Conservation (phyloP, 2,888 invertebrate species). For the Cynaeus angustus region DNA sequence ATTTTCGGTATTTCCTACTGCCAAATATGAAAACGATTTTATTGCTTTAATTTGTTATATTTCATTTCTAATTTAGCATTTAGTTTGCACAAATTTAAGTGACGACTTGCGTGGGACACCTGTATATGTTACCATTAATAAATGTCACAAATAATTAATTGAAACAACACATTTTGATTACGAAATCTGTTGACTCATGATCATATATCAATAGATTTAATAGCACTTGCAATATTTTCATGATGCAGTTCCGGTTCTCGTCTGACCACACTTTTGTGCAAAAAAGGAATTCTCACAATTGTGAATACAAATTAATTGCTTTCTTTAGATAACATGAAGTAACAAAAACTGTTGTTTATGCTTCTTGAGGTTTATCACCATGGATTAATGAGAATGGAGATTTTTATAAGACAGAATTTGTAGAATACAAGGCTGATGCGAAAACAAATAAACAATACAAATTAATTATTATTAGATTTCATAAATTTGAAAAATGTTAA, state of each 20-base stretch:
- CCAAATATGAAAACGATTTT: background rate
- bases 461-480: too few species aligned
- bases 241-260: constrained; percentile 7
- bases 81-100: constrained; percentile 29
- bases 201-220: constrained; percentile 8
- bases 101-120: constrained; percentile 39
- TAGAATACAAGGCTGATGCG: too few species aligned
- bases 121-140: constrained; percentile 38
- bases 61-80: constrained; percentile 27
- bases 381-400: too few species aligned
- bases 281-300: constrained; percentile 2
- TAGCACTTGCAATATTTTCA: background rate
- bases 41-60: constrained; percentile 4
- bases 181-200: constrained; percentile 28
- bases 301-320: background rate
- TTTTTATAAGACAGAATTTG: too few species aligned
- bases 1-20: background rate
- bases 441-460: too few species aligned
- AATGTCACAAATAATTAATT: constrained; percentile 44
- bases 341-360: background rate
- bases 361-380: too few species aligned
- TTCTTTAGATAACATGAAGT: background rate
- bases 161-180: constrained; percentile 23
- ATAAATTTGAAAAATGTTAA: too few species aligned
- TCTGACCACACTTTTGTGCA: background rate